Evolutionary conservation across 2,888 invertebrate genomes (phyloP), one percentile per base, ranked within the genome.

Genomic region (Rhagonycha lutea): DNA sequence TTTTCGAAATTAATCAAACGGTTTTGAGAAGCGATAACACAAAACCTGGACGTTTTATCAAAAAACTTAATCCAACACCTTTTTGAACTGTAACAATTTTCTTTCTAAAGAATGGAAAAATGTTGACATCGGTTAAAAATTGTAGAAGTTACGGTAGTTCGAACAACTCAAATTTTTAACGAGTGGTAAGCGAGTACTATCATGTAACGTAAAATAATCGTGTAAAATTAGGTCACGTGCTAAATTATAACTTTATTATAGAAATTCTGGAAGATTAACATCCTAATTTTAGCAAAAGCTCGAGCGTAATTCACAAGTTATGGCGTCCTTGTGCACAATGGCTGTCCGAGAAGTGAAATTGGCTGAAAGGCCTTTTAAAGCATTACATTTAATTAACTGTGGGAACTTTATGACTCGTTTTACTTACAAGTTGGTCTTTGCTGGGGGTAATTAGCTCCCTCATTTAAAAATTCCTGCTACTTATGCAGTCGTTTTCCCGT

Each of bases 341-440:
- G 78, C 77, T 77, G 79, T 77, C 79, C 79, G 79, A 74, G 82
- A 83, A 82, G 83, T 81, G 81, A 82, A 83, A 83, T 83, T 83
- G 82, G 80, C 82, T 81, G 83, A 84, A 84, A 84, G 82, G 82
- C 83, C 82, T 83, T 83, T 84, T 82, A 80, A 83, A 79, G 82
- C 83, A 83, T 84, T 84, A 83, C 82, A 81, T 85, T 85, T 84
- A 85, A 85, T 85, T 84, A 84, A 84, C 82, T 83, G 83, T 77
- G 81, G 82, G 77, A 84, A 83, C 82, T 83, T 83, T 82, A 83
- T 81, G 83, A 79, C 82, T 82, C 79, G 76, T 70, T 73, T 74
- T 77, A 70, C 70, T 65, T 65, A 65, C 63, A 24, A 47, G 47
- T 28, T n/a, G 24, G 47, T 47, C 47, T 47, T 47, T n/a, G 47